Conservation (phyloP, 1,140 invertebrate genomes). For the Drosophila paulistorum region DNA sequence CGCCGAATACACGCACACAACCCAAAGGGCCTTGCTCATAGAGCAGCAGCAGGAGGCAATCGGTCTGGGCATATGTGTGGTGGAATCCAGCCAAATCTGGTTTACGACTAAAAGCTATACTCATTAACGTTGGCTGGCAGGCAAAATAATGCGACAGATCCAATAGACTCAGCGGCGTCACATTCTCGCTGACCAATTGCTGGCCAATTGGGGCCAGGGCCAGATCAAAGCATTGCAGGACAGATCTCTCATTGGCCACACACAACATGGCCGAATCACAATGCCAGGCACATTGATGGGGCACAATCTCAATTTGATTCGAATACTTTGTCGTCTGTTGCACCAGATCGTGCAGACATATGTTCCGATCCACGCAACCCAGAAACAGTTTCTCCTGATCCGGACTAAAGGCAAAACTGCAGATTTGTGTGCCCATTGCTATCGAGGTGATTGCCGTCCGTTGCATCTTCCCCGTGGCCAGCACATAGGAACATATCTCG, state of each 20-base stretch:
- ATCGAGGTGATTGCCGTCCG: slow-evolving; percentile 88
- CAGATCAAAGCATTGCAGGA: slow-evolving; percentile 91
- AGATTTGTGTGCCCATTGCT: slow-evolving; percentile 88
- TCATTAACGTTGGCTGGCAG: slow-evolving; percentile 84
- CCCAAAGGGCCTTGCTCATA: slow-evolving; percentile 86
- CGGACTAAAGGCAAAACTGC: slow-evolving; percentile 87
- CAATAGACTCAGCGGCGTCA: slow-evolving; percentile 86
- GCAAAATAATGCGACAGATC: slow-evolving; percentile 89
- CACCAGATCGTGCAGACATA: slow-evolving; percentile 88
- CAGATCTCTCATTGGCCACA: slow-evolving; percentile 88
- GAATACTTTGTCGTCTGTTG: slow-evolving; percentile 86
- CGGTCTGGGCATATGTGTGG: slow-evolving; percentile 83
- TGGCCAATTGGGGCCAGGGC: slow-evolving; percentile 87
- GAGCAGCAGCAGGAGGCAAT: slow-evolving; percentile 84
- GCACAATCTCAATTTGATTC: slow-evolving; percentile 86
- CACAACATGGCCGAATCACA: slow-evolving; percentile 87
- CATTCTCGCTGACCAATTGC: slow-evolving; percentile 88
- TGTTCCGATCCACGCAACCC: slow-evolving; percentile 90
- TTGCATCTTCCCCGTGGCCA: slow-evolving; percentile 88
- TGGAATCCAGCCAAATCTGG: slow-evolving; percentile 83
- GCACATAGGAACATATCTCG: slow-evolving; percentile 89
- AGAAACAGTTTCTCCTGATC: slow-evolving; percentile 89
- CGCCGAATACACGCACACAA: slow-evolving; percentile 72
- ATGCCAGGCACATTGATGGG: slow-evolving; percentile 89
- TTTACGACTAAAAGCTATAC: slow-evolving; percentile 85